Conservation (phyloP, 2,113 vertebrate species). For the Notarius lentiginosus region DNA sequence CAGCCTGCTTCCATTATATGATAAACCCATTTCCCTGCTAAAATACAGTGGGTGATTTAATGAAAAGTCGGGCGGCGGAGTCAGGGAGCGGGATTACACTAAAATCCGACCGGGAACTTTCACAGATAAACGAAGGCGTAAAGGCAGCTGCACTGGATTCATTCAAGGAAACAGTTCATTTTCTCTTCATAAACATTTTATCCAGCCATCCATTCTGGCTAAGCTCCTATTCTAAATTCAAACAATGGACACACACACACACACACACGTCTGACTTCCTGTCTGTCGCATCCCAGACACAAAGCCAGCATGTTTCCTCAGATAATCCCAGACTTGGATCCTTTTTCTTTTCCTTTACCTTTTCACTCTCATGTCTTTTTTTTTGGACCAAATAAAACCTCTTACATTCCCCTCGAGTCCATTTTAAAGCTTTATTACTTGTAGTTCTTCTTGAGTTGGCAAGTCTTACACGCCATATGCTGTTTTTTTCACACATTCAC, state of each 20-base stretch:
- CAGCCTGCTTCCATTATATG: constrained; percentile 59
- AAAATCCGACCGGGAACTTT: constrained; percentile 64
- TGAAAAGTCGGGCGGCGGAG: constrained; percentile 62
- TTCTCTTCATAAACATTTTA: constrained; percentile 50
- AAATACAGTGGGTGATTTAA: constrained; percentile 66
- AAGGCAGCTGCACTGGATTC: constrained; percentile 49
- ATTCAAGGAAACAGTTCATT: constrained; percentile 55
- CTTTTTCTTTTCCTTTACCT: not conserved
- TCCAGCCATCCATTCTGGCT: constrained; percentile 48
- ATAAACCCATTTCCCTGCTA: constrained; percentile 59
- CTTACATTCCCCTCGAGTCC: not conserved
- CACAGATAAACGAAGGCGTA: constrained; percentile 64
- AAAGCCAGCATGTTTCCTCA: not conserved
- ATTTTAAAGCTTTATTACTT: not conserved
- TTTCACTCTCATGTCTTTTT: not conserved
- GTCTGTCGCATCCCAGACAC: not conserved
- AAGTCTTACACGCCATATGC: not conserved
- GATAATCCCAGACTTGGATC: not conserved
- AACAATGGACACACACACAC: constrained; percentile 18
- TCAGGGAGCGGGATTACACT: constrained; percentile 60
- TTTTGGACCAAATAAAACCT: not conserved
- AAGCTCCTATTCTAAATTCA: constrained; percentile 28
- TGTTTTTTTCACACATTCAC: not conserved
- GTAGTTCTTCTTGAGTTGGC: not conserved
- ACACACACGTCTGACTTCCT: not conserved